phyloP scores from a whole-genome alignment of 2,113 vertebrate genomes.

The Paracanthobrama guichenoti region DNA sequence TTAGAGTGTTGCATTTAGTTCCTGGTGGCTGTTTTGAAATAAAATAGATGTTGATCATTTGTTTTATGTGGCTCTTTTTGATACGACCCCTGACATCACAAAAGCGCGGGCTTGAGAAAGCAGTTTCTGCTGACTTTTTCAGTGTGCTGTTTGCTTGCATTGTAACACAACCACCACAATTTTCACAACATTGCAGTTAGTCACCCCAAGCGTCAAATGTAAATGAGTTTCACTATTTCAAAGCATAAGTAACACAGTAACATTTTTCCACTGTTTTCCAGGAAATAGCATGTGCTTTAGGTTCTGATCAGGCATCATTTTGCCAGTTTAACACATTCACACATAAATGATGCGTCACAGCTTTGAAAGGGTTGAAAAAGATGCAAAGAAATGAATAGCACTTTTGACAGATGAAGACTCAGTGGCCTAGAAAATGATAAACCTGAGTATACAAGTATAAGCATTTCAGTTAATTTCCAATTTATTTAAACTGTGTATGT shows the following conservation, averaged over 20 bases:
- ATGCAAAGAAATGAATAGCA: neutral
- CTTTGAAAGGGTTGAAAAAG: neutral
- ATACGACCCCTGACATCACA: neutral
- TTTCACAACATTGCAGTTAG: constrained; percentile 30
- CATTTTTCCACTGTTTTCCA: neutral
- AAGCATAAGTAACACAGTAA: neutral
- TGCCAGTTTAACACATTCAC: neutral
- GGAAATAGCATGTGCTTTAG: neutral
- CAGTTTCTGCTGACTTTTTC: neutral
- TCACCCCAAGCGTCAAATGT: neutral
- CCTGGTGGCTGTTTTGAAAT: neutral
- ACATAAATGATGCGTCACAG: neutral
- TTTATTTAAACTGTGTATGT: neutral
- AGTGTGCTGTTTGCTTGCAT: constrained; percentile 22
- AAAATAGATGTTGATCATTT: neutral
- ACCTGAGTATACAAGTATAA: neutral
- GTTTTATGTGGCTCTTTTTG: neutral
- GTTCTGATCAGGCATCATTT: neutral
- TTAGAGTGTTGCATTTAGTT: neutral
- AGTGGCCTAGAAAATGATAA: neutral
- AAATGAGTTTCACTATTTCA: neutral
- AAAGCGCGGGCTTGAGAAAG: neutral
- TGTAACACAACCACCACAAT: constrained; percentile 40
- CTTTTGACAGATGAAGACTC: neutral
- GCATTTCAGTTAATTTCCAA: neutral